phyloP scores from a whole-genome alignment of 1,140 invertebrate species.

The Phenacoccus solenopsis region DNA sequence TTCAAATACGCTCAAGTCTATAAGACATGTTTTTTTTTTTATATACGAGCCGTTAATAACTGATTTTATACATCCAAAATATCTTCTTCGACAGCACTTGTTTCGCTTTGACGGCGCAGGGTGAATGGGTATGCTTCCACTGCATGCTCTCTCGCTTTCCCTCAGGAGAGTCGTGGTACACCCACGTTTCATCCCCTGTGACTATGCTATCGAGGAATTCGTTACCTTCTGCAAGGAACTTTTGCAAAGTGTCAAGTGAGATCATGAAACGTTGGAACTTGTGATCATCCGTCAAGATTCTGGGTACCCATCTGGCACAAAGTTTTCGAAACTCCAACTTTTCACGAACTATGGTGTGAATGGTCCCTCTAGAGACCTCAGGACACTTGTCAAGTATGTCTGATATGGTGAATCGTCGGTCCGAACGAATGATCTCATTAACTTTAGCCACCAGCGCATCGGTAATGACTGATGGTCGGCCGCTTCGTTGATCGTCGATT shows the following conservation, averaged over 20 bases:
- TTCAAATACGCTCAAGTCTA: no score
- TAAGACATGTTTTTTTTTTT: no score
- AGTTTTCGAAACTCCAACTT: slow-evolving; percentile 12
- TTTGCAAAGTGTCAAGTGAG: slow-evolving; percentile 18
- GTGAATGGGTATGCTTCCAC: slow-evolving; percentile 11
- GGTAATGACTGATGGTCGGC: slow-evolving; percentile 23
- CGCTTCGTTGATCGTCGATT: slow-evolving; percentile 24
- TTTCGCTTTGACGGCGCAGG: background rate
- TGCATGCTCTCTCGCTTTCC: slow-evolving; percentile 24
- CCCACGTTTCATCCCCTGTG: slow-evolving; percentile 28
- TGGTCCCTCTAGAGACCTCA: slow-evolving; percentile 6
- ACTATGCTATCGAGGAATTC: slow-evolving; percentile 25
- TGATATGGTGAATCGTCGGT: background rate
- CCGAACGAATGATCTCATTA: background rate
- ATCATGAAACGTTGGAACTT: slow-evolving; percentile 8
- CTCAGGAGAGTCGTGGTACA: slow-evolving; percentile 25
- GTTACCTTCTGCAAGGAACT: slow-evolving; percentile 19
- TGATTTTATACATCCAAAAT: no score
- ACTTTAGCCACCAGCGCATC: slow-evolving; percentile 21
- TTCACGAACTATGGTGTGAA: slow-evolving; percentile 5
- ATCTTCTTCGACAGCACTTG: no score
- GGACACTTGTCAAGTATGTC: slow-evolving; percentile 1
- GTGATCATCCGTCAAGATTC: slow-evolving; percentile 22
- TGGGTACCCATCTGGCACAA: slow-evolving; percentile 23
- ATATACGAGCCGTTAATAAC: no score